These are phyloP conservation scores for Melanotaenia parkinsoni DNA, from an alignment of 2,797 vertebrate genomes.

Conservation along the genomic window DNA sequence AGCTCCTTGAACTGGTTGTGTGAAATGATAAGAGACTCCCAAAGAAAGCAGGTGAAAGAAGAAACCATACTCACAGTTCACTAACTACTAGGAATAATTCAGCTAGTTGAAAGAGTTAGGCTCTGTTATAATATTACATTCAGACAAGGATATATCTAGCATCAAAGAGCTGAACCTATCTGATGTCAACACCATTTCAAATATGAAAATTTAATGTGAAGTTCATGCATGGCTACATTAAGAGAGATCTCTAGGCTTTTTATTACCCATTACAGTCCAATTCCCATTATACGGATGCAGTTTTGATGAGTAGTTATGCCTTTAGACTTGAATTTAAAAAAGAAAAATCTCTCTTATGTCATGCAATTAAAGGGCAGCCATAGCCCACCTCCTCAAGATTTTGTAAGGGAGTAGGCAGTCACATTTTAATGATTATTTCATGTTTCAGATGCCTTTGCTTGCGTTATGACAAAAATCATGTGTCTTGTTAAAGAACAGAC, in stretches of 20 bases:
- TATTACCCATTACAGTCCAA: slow-evolving; percentile 57
- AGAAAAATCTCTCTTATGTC: slow-evolving; percentile 31
- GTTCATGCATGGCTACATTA: slow-evolving; percentile 38
- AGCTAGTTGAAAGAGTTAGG: slow-evolving; percentile 31
- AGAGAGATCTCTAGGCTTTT: slow-evolving; percentile 43
- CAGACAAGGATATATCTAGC: slow-evolving; percentile 31
- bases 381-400: slow-evolving; percentile 40
- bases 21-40: slow-evolving; percentile 24
- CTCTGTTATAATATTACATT: slow-evolving; percentile 31
- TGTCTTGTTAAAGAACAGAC: slow-evolving; percentile 35
- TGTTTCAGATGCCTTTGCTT: slow-evolving; percentile 41
- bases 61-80: slow-evolving; percentile 16
- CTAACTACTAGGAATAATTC: slow-evolving; percentile 29
- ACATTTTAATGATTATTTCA: slow-evolving; percentile 46
- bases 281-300: slow-evolving; percentile 34
- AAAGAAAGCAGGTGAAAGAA: slow-evolving; percentile 20
- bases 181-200: slow-evolving; percentile 42
- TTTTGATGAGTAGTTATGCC: slow-evolving; percentile 51
- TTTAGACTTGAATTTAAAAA: slow-evolving; percentile 19
- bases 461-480: slow-evolving; percentile 39
- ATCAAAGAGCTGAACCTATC: slow-evolving; percentile 48
- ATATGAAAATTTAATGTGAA: slow-evolving; percentile 41
- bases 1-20: slow-evolving; percentile 27
- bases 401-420: slow-evolving; percentile 7
- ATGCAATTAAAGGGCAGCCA: slow-evolving; percentile 47